Conservation (phyloP, 2,113 vertebrate genomes). For the Embiotoca jacksoni region DNA sequence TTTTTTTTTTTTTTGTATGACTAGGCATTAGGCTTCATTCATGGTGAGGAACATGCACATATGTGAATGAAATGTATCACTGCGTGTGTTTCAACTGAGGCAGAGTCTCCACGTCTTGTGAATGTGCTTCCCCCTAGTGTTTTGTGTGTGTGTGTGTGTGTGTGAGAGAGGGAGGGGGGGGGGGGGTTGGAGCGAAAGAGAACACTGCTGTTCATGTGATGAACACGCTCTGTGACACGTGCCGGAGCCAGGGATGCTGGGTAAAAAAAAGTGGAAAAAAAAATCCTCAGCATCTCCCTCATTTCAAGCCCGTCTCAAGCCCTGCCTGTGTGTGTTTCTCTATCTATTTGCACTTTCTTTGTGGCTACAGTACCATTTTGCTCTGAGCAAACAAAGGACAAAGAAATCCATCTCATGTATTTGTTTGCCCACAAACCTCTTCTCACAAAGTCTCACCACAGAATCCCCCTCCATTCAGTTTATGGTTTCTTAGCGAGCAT, state of each 20-base stretch:
- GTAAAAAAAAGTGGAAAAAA: conserved; percentile 44
- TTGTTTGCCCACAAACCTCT: not conserved
- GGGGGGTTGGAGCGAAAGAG: conserved; percentile 3
- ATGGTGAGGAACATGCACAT: conserved; percentile 43
- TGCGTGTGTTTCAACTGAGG: conserved; percentile 35
- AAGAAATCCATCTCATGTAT: not conserved
- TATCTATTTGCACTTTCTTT: not conserved
- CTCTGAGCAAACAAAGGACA: not conserved
- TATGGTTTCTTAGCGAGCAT: too few species aligned
- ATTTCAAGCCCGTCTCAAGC: conserved; percentile 34
- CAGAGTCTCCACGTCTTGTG: conserved; percentile 61
- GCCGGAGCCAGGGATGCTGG: conserved; percentile 73
- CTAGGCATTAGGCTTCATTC: conserved; percentile 65
- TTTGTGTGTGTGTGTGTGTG: conserved; percentile 44
- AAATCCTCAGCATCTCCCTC: conserved; percentile 52
- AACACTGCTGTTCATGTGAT: conserved; percentile 72
- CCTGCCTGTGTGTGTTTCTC: conserved; percentile 8
- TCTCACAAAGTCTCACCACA: too few species aligned
- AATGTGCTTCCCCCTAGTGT: conserved; percentile 69
- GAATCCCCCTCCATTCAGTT: too few species aligned
- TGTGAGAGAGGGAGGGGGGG: not conserved
- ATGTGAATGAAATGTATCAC: conserved; percentile 64
- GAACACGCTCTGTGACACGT: conserved; percentile 79
- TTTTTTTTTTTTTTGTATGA: conserved; percentile 58
- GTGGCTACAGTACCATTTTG: conserved; percentile 13